A percentile compares a stretch with the other conserved stretches of the same genome.
These are phyloP conservation scores for Troides oblongomaculatus DNA, from an alignment of 2,888 invertebrate species.

Conservation along the genomic window DNA sequence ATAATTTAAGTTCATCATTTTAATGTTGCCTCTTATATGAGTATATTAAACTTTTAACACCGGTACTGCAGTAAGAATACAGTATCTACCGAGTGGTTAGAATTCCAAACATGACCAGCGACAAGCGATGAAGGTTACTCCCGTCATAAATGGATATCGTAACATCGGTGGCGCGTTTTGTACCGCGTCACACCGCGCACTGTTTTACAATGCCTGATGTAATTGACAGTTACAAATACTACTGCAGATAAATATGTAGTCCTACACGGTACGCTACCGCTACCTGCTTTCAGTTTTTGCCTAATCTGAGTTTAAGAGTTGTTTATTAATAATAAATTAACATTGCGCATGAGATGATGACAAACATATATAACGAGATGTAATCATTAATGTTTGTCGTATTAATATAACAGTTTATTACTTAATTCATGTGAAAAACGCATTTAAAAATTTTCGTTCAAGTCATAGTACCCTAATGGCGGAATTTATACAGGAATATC, in stretches of 20 bases:
- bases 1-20: too few relatives aligned
- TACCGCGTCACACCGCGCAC: constrained; percentile 12
- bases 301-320: background rate
- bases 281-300: background rate
- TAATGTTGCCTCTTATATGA: too few relatives aligned
- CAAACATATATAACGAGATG: too few relatives aligned
- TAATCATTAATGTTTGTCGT: too few relatives aligned
- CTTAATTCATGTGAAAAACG: too few relatives aligned
- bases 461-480: too few relatives aligned
- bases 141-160: constrained; percentile 23
- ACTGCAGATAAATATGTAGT: constrained; percentile 12
- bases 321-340: background rate
- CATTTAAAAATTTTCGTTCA: too few relatives aligned
- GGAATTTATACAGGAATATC: too few relatives aligned
- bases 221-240: constrained; percentile 22
- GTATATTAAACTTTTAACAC: background rate
- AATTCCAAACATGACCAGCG: constrained; percentile 1
- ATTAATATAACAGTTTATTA: too few relatives aligned
- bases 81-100: background rate
- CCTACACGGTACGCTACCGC: background rate
- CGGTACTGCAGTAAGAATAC: background rate
- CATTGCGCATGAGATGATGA: background rate
- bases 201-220: constrained; percentile 21
- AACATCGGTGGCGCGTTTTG: constrained; percentile 22
- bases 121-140: constrained; percentile 5